Percentiles rank a stretch among this genome's conserved stretches.
phyloP scores from a whole-genome alignment of 2,797 vertebrate genomes.

The Danio jaintianensis region DNA sequence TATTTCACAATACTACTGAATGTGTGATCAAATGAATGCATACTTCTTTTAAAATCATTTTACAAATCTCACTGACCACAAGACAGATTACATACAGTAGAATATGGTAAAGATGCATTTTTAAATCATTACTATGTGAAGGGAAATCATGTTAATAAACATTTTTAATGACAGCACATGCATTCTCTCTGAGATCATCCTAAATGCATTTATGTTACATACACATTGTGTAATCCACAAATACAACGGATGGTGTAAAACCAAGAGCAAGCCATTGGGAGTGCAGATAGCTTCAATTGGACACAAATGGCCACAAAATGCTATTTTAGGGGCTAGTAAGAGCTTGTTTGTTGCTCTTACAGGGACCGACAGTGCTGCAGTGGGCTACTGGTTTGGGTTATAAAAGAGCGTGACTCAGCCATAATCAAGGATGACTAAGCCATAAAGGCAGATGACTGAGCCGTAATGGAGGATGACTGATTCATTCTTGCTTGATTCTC shows the following conservation, averaged over 20 bases:
- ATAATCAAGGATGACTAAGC: conserved; percentile 22
- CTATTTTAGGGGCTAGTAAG: background rate
- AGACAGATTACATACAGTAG: background rate
- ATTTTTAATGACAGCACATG: background rate
- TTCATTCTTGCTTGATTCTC: conserved; percentile 13
- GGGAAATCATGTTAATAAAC: background rate
- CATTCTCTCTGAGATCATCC: background rate
- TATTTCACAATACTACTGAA: too few species aligned
- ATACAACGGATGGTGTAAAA: background rate
- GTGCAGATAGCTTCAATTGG: background rate
- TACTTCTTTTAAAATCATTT: too few species aligned
- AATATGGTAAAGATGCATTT: background rate
- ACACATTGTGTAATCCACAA: background rate
- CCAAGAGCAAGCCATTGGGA: background rate
- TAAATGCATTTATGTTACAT: background rate
- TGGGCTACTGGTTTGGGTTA: background rate
- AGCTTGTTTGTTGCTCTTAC: conserved; percentile 5
- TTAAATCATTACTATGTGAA: background rate
- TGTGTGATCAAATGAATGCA: too few species aligned
- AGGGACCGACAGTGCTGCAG: background rate
- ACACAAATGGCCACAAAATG: background rate
- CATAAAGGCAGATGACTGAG: background rate
- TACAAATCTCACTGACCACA: too few species aligned
- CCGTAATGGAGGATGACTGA: conserved; percentile 2
- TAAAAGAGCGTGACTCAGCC: conserved; percentile 37